Percentiles rank a stretch among this genome's conserved stretches.
Evolutionary conservation across 2,888 invertebrate genomes (phyloP).

Genomic region (Morpho deidamia): DNA sequence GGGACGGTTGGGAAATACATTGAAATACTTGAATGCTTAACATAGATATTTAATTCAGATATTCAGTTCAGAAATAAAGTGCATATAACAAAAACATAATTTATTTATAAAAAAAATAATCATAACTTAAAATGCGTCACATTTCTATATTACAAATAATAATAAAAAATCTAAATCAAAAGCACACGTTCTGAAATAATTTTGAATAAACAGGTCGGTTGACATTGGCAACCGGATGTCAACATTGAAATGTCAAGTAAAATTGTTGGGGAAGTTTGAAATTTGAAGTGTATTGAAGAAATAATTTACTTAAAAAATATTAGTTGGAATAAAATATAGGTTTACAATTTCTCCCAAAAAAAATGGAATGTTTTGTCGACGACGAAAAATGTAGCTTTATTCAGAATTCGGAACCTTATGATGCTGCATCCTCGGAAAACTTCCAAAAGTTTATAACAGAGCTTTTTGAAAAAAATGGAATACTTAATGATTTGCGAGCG

Average conservation of each 20-base stretch:
- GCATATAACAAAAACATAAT: too few species aligned
- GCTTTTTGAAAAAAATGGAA: constrained; percentile 80
- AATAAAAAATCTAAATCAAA: too few species aligned
- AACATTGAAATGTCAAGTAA: constrained; percentile 41
- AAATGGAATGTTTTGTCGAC: constrained; percentile 40
- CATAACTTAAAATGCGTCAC: too few species aligned
- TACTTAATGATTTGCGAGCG: constrained; percentile 76
- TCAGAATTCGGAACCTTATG: constrained; percentile 28
- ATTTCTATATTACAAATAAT: background rate
- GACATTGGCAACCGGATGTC: constrained; percentile 43
- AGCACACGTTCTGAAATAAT: too few species aligned
- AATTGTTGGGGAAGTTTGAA: constrained; percentile 59
- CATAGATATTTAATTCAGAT: too few species aligned
- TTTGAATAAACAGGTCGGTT: constrained; percentile 7
- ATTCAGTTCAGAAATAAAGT: too few species aligned
- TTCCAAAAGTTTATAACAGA: constrained; percentile 77
- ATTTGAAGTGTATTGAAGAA: constrained; percentile 41
- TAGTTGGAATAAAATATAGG: constrained; percentile 8
- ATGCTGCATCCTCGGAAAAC: constrained; percentile 56
- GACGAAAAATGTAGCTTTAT: constrained; percentile 18
- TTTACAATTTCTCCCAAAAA: constrained; percentile 24
- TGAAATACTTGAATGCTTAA: constrained; percentile 4
- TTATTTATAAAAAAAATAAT: too few species aligned
- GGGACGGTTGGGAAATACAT: constrained; percentile 70
- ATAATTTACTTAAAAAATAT: constrained; percentile 17